These are phyloP conservation scores for Grapholita molesta DNA, from an alignment of 1,140 invertebrate genomes.

Conservation along the genomic window DNA sequence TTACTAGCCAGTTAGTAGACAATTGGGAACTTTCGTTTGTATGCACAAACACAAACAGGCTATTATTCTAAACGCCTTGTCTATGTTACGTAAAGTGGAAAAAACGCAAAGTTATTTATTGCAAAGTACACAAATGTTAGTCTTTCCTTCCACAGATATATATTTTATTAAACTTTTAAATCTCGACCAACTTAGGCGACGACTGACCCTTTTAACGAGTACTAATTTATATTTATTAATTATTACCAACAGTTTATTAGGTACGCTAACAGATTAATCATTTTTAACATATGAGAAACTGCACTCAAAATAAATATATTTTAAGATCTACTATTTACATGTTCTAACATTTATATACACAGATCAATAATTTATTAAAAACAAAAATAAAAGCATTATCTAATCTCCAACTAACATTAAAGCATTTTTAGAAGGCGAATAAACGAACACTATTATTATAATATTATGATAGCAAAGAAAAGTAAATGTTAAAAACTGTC, in stretches of 20 bases:
- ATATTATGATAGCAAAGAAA: constrained; percentile 29
- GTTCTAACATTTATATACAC: constrained; percentile 62
- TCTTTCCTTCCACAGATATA: no score
- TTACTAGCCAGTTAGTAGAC: no score
- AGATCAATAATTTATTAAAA: constrained; percentile 50
- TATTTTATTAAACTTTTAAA: neutral
- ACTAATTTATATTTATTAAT: no score
- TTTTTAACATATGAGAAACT: constrained; percentile 25
- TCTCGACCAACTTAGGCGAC: neutral
- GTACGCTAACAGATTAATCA: constrained; percentile 10
- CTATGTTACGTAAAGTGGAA: no score
- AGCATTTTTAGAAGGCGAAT: constrained; percentile 67
- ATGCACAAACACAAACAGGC: no score
- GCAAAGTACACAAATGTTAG: no score
- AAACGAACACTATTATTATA: constrained; percentile 55
- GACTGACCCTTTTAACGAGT: neutral
- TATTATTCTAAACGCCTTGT: no score
- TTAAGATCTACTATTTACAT: constrained; percentile 57
- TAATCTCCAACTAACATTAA: constrained; percentile 52
- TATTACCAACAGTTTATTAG: constrained; percentile 7
- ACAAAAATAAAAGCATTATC: constrained; percentile 46
- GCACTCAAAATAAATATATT: constrained; percentile 49
- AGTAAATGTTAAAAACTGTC: neutral
- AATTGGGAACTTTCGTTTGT: no score
- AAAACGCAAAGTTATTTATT: no score